Evolutionary conservation across 2,113 vertebrate genomes (phyloP), one percentile per base, ranked within the genome.

Genomic region (Ailurus styani): DNA sequence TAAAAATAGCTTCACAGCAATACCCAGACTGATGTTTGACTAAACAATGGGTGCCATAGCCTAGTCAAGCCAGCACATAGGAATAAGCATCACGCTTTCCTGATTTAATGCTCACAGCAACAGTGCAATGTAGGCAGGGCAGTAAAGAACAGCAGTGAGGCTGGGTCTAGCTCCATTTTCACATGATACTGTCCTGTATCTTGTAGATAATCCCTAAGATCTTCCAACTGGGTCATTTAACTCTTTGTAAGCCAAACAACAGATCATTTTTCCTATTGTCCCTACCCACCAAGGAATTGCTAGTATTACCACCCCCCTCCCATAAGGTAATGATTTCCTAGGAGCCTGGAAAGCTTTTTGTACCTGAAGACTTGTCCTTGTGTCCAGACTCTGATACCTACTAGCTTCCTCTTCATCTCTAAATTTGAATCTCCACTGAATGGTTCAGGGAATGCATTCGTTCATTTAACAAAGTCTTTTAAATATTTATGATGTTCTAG

Each of bases 61-160:
- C n/a, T 25, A 40, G 70, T n/a, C 55, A 55, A 60, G n/a, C 42
- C n/a, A n/a, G 47, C 50, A 7, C 72, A 34, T 15, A 31, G 54
- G 78, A 62, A 34, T 29, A 50, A 55, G 31, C 21, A 2, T 23
- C 37, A 25, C 12, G 0, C 34, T 47, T 95, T 37, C 31, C 62
- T 20, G 14, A 54, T 20, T n/a, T 13, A 23, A 47, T 60, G 81
- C 47, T 81, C 31, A 13, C 9, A 55, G 57, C 75, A 25, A 1
- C 79, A 42, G 34, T 0, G 0, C 4, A 0, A 6, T 37, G 50
- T 3, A n/a, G 45, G 20, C 27, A 20, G 1, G 0, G 11, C 23
- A 9, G 25, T 15, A 14, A 50, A 54, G 13, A 17, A 3, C 1
- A 83, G 52, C 1, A 0, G 40, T 0, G 40, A 40, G 34, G 40